Percentiles rank a stretch among this genome's conserved stretches.
Conservation (phyloP, 1,140 invertebrate species). For the Triops cancriformis region DNA sequence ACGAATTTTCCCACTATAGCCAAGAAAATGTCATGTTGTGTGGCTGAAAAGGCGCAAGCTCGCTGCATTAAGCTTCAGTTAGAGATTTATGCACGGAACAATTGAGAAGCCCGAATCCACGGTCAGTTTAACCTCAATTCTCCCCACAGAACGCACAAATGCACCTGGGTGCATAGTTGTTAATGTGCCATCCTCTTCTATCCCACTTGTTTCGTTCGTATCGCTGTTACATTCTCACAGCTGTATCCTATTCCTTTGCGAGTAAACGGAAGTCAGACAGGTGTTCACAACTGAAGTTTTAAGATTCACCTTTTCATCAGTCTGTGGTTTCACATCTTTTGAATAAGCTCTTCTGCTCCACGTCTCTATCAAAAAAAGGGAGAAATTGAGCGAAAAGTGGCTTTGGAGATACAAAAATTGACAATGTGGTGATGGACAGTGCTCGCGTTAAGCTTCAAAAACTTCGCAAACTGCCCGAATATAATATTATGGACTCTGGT, state of each 20-base stretch:
- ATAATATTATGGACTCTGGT: slow-evolving; percentile 6
- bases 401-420: background rate
- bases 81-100: too few relatives aligned
- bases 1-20: too few relatives aligned
- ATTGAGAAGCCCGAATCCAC: too few relatives aligned
- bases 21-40: too few relatives aligned
- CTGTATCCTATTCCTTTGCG: background rate
- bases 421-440: slow-evolving; percentile 13
- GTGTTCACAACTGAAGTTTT: background rate
- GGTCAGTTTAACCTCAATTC: background rate
- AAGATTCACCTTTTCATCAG: too few relatives aligned
- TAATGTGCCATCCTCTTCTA: background rate
- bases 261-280: background rate
- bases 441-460: background rate
- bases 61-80: too few relatives aligned
- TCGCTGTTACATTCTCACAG: background rate
- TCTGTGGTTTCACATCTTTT: too few relatives aligned
- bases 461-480: background rate
- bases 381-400: background rate
- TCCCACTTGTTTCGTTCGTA: background rate
- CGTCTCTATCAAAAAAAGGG: background rate
- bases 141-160: background rate
- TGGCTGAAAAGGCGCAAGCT: too few relatives aligned
- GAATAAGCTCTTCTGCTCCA: too few relatives aligned
- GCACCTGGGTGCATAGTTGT: background rate